These are phyloP conservation scores for Poecile atricapillus DNA, from an alignment of 2,113 vertebrate genomes.

Conservation along the genomic window DNA sequence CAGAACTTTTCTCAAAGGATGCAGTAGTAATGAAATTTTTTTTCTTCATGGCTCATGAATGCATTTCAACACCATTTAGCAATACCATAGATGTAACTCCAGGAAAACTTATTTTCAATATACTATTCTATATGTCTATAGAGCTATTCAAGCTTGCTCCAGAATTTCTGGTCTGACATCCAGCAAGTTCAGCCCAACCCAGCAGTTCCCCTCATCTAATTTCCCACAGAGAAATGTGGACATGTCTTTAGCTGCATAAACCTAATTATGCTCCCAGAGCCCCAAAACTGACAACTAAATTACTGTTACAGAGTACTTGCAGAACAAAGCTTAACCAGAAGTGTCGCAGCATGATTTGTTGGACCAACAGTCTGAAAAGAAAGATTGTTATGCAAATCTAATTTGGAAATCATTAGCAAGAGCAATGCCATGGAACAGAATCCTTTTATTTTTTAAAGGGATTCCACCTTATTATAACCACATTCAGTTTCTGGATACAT, in stretches of 20 bases:
- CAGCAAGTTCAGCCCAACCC: not conserved
- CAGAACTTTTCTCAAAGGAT: not conserved
- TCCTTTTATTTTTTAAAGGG: not conserved
- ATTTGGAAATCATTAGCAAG: constrained; percentile 27
- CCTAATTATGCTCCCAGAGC: not conserved
- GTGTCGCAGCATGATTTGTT: not conserved
- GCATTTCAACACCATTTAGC: not conserved
- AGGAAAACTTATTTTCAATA: not conserved
- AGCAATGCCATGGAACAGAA: not conserved
- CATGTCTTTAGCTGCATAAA: not conserved
- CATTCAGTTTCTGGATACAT: not conserved
- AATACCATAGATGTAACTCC: not conserved
- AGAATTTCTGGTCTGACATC: not conserved
- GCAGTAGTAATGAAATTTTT: not conserved
- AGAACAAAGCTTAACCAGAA: constrained; percentile 22
- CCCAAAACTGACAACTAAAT: constrained; percentile 37
- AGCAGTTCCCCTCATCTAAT: not conserved
- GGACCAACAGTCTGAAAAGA: constrained; percentile 10
- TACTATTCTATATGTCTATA: not conserved
- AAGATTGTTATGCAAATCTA: constrained; percentile 29
- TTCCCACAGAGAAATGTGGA: not conserved
- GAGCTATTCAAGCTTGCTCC: not conserved
- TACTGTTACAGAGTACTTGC: not conserved
- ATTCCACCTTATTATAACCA: not conserved
- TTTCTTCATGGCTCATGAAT: not conserved